Evolutionary conservation across 2,113 vertebrate genomes (phyloP), one percentile per base, ranked within the genome.

Genomic region (Cettia cetti): DNA sequence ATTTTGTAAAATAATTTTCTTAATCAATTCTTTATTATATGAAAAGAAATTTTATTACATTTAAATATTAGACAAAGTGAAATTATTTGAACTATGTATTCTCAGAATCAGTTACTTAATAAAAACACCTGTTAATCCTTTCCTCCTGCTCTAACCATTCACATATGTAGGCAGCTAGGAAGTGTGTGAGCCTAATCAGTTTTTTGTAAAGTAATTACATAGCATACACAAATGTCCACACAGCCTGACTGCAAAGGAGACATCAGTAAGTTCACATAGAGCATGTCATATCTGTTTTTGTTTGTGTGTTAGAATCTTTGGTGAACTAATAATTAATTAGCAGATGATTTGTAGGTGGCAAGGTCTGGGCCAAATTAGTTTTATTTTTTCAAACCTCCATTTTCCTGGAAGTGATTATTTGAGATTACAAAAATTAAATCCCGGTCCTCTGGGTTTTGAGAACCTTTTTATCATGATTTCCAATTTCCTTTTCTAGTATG

Each of bases 271-370:
- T 42, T 65, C 77, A 57, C 37, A 28, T 4, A 78, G 31, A 69
- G 19, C 50, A 18, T 50, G 21, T 54, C 15, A 22, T 30, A 53
- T 31, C 61, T 57, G 39, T 4, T 91, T 88, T 92, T 65, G 19
- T 84, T 63, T 76, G 24, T 44, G 39, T 52, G 23, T 60, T 72
- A 91, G 59, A 71, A 17, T 59, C 72, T 91, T 83, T 82, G 90
- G 91, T 91, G 71, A 97, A 89, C 78, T 88, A 94, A 66, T 92
- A 68, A 92, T 42, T 93, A 80, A 92, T 45, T 61, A 86, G 47
- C 52, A 97, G 75, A 71, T 89, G 59, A 69, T 39, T 57, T 87
- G 44, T 94, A 63, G 87, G 75, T 94, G 49, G 49, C 39, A 90
- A 86, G 39, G 19, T 33, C 21, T 54, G 57, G 22, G 74, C 47